These are phyloP conservation scores for Trididemnum clinides DNA, from an alignment of 23 tunicate genomes.

Conservation along the genomic window DNA sequence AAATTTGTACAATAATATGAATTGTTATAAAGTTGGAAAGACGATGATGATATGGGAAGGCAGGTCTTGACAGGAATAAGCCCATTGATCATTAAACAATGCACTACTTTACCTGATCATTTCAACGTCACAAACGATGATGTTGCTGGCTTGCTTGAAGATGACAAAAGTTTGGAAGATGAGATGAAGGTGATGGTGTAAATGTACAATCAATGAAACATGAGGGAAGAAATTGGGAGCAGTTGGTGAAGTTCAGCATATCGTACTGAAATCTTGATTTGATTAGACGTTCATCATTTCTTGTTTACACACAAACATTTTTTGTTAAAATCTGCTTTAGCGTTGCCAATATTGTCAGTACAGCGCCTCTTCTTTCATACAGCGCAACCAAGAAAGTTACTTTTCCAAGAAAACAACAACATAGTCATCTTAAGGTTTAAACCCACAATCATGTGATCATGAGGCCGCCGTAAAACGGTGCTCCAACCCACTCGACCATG, in stretches of 20 bases:
- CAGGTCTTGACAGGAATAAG: slow-evolving; percentile 64
- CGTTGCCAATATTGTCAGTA: no score
- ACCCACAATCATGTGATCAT: no score
- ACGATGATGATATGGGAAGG: slow-evolving; percentile 70
- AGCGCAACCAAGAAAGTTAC: no score
- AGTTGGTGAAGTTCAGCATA: background rate
- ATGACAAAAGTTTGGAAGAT: slow-evolving; percentile 6
- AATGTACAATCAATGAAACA: background rate
- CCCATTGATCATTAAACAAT: slow-evolving; percentile 36
- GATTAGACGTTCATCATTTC: no score
- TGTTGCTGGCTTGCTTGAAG: background rate
- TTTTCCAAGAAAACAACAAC: no score
- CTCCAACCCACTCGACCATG: no score
- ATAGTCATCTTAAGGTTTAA: no score
- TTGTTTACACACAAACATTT: no score
- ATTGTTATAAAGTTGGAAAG: slow-evolving; percentile 83
- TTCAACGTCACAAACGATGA: slow-evolving; percentile 38
- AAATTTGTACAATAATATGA: no score
- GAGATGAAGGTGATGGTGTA: slow-evolving; percentile 54
- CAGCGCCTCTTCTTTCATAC: no score
- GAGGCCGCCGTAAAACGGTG: no score
- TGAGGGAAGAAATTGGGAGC: background rate
- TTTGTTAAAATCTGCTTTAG: no score
- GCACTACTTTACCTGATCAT: slow-evolving; percentile 31
- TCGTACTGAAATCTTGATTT: background rate